Conservation (phyloP, 1,140 invertebrate genomes). For the Zaprionus vittiger region DNA sequence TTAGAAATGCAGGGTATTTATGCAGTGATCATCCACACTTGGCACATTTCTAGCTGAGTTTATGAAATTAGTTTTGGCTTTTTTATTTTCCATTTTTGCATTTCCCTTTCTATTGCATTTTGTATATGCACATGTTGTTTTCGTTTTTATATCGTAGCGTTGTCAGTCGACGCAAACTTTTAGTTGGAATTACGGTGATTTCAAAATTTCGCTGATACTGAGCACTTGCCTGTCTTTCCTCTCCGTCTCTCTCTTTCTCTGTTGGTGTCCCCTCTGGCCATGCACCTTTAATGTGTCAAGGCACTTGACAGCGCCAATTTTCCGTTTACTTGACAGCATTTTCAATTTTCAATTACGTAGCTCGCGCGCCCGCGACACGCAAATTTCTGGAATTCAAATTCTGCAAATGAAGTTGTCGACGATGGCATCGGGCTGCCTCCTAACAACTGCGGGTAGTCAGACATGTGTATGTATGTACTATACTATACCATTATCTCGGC, state of each 20-base stretch:
- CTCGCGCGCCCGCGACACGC: constrained; percentile 25
- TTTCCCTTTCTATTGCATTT: constrained; percentile 44
- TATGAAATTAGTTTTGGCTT: not conserved
- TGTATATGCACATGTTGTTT: constrained; percentile 40
- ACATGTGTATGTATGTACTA: not conserved
- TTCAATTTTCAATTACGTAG: constrained; percentile 71
- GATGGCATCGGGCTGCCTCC: not conserved
- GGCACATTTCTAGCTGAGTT: not conserved
- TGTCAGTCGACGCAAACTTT: constrained; percentile 13
- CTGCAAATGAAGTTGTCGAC: constrained; percentile 19
- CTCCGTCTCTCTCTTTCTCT: constrained; percentile 3
- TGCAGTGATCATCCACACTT: not conserved
- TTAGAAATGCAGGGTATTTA: not conserved
- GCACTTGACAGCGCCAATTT: constrained; percentile 73
- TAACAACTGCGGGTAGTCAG: not conserved
- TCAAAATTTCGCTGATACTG: constrained; percentile 40
- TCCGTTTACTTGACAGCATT: constrained; percentile 53
- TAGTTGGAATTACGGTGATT: constrained; percentile 58
- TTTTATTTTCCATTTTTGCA: not conserved
- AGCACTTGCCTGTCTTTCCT: constrained; percentile 32
- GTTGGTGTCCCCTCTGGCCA: not conserved
- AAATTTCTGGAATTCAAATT: constrained; percentile 16
- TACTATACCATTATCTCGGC: not conserved
- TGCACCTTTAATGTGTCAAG: constrained; percentile 51
- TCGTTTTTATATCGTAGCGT: not conserved